Percentiles rank a stretch among this genome's conserved stretches.
Evolutionary conservation across 2,113 vertebrate species (phyloP).

Genomic region (Corythaixoides concolor): DNA sequence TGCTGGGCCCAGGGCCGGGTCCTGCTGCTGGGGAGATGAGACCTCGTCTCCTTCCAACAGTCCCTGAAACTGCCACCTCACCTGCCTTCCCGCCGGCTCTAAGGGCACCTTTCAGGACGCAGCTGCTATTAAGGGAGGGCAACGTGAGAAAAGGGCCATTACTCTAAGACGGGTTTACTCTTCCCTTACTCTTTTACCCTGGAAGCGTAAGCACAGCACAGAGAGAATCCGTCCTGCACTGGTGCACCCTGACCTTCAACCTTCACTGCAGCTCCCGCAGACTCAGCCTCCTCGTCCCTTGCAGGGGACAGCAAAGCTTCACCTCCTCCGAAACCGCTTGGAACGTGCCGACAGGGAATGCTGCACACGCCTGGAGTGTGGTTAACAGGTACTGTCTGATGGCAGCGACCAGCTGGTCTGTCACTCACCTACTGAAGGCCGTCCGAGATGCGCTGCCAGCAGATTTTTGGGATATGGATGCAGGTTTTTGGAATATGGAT

Average conservation of each 20-base stretch:
- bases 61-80: background rate
- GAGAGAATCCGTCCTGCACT: accelerated
- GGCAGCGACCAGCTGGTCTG: background rate
- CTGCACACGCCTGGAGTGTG: background rate
- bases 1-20: background rate
- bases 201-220: background rate
- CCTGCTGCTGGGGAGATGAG: background rate
- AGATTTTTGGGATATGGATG: background rate
- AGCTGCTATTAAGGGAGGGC: background rate
- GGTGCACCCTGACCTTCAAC: background rate
- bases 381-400: accelerated
- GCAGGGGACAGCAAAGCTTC: background rate
- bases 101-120: background rate
- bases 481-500: background rate
- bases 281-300: background rate
- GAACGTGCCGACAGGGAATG: background rate
- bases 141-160: background rate
- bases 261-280: too few relatives aligned
- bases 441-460: background rate
- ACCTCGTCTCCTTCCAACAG: background rate
- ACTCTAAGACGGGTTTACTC: background rate
- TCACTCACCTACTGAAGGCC: background rate
- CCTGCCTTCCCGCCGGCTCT: background rate
- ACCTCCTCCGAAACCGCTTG: accelerated
- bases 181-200: background rate